Percentiles rank a stretch among this genome's conserved stretches.
These are phyloP conservation scores for Simalia tracyae DNA, from an alignment of 2,797 vertebrate genomes.

Conservation along the genomic window DNA sequence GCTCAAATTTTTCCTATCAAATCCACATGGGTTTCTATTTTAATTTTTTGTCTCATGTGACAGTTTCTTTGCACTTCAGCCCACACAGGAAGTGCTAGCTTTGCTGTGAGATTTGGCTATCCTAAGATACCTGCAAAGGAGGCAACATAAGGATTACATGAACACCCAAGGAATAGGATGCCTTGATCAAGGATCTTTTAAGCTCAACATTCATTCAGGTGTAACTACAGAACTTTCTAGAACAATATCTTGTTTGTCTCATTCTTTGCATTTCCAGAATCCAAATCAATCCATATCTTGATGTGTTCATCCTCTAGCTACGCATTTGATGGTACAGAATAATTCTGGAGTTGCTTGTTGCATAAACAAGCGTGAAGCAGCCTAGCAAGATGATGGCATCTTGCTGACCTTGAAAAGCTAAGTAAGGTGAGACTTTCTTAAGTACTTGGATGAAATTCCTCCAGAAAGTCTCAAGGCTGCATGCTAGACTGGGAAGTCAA, in stretches of 20 bases:
- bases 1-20: background rate
- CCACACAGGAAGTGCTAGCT: background rate
- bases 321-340: background rate
- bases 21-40: background rate
- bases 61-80: background rate
- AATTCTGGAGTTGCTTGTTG: background rate
- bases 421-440: background rate
- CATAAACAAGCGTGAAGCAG: background rate
- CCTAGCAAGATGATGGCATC: background rate
- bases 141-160: background rate
- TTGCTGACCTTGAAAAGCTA: background rate
- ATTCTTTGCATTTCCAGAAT: background rate
- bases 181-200: background rate
- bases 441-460: too few species aligned
- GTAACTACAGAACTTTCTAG: background rate
- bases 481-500: too few species aligned
- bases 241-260: slow-evolving; percentile 6
- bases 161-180: background rate
- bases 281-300: background rate
- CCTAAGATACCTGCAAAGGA: background rate
- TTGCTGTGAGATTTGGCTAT: background rate
- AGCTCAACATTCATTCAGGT: background rate
- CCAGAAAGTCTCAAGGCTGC: too few species aligned
- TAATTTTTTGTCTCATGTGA: background rate
- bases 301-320: background rate